Evolutionary conservation across 2,113 vertebrate species (phyloP).

Genomic region (Salvelinus sp.): DNA sequence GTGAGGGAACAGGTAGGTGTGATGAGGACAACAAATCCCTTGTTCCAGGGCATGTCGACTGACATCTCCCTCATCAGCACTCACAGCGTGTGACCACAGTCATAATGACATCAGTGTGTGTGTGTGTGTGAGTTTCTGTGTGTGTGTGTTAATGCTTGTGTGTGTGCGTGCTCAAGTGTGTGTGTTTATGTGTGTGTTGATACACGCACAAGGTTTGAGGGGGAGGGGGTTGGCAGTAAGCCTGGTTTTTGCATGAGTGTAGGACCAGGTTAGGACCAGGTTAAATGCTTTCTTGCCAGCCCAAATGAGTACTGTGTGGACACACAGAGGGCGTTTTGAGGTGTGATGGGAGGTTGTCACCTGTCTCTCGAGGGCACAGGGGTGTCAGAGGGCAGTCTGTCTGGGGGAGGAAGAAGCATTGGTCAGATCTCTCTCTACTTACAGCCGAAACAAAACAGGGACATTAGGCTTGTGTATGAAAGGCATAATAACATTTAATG

Average conservation of each 20-base stretch:
- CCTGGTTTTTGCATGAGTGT: conserved; percentile 39
- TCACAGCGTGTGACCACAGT: conserved; percentile 51
- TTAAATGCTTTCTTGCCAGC: conserved; percentile 69
- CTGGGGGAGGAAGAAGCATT: neutral
- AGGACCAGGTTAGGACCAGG: conserved; percentile 60
- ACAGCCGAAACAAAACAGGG: no score
- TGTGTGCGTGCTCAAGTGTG: conserved; percentile 10
- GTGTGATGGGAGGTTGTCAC: conserved; percentile 68
- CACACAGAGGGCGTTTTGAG: conserved; percentile 45
- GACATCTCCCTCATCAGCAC: conserved; percentile 62
- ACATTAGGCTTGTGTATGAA: no score
- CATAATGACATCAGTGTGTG: conserved; percentile 49
- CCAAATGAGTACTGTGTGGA: conserved; percentile 58
- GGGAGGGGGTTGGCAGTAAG: conserved; percentile 34
- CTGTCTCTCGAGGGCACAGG: conserved; percentile 58
- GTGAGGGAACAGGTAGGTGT: conserved; percentile 70
- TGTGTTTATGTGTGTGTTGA: neutral
- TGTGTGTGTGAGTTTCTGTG: neutral
- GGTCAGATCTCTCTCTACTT: no score
- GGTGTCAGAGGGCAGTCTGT: conserved; percentile 35
- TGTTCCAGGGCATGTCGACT: conserved; percentile 66
- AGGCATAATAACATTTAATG: no score
- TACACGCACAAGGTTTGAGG: neutral
- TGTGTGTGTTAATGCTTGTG: neutral
- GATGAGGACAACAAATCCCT: conserved; percentile 63